phyloP scores from a whole-genome alignment of 2,797 vertebrate genomes.

The Loris lydekkerianus region DNA sequence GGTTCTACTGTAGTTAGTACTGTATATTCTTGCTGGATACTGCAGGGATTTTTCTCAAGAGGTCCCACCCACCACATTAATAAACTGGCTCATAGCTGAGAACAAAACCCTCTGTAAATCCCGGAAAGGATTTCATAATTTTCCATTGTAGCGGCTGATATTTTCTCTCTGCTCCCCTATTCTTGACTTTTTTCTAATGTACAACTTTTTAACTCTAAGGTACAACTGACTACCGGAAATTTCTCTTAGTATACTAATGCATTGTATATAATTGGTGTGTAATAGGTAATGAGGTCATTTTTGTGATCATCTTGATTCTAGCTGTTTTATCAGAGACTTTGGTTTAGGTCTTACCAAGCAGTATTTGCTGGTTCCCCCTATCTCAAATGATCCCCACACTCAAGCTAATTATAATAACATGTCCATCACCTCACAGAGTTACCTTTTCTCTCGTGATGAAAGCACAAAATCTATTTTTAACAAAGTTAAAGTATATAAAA shows the following conservation, averaged over 20 bases:
- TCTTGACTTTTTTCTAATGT: neutral
- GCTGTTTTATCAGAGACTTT: too few relatives aligned
- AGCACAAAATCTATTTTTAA: neutral
- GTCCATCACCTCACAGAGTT: neutral
- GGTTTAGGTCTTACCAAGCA: too few relatives aligned
- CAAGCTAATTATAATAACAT: neutral
- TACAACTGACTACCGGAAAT: neutral
- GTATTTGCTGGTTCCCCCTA: too few relatives aligned
- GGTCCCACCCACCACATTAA: neutral
- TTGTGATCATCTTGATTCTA: too few relatives aligned
- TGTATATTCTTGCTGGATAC: neutral
- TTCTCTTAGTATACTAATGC: neutral
- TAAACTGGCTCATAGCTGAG: neutral
- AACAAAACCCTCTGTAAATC: neutral
- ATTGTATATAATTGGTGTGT: too few relatives aligned
- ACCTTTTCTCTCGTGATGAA: neutral
- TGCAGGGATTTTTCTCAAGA: neutral
- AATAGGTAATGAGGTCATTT: too few relatives aligned
- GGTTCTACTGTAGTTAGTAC: neutral
- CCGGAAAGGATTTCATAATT: neutral
- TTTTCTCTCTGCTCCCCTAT: neutral
- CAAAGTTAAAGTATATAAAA: neutral
- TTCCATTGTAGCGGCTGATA: neutral
- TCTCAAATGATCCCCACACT: neutral
- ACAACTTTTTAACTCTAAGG: neutral